Base-by-base conservation (phyloP, 2,888 invertebrate genomes). In the Melinaea marsaeus region DNA sequence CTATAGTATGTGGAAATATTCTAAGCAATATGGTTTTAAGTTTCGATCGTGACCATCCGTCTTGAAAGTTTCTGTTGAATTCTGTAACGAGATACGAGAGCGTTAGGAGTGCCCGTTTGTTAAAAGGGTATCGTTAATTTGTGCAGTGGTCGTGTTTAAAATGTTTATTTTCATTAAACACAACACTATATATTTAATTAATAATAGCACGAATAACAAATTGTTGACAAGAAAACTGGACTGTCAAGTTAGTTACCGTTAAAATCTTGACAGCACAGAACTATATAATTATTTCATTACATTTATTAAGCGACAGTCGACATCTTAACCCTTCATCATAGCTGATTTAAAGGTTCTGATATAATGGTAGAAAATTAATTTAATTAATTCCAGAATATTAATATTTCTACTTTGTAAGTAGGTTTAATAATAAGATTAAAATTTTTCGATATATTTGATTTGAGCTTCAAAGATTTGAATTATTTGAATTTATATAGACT, bases 51-150 rank as follows among this genome's bases (percentile, higher is more conserved):
- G 78, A 70, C 69, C 68, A 66, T 69, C 64, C 69, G 61, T 67
- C 72, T 68, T 69, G 71, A 79, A 75, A 51, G 72, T 74, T 69
- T 74, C 67, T 61, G 58, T 66, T 70, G 66, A 72, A 72, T 76
- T 73, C 74, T 69, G 78, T 72, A 77, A 77, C 73, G 32, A 74
- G 76, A 78, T 79, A 79, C 72, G 66, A 69, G 69, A 71, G 69
- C 70, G 69, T 67, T 61, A 63, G 75, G 77, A 73, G 75, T 73
- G 77, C 60, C 64, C 57, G 61, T 59, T 61, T 60, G 69, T 68
- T 58, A 57, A 65, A 68, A 68, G 68, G 67, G 64, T 67, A 68
- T 62, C 61, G 62, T 61, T 66, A 66, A 59, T 61, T 63, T 66
- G 54, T 68, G 61, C 57, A 55, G 54, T 60, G 57, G 55, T 62